phyloP scores from a whole-genome alignment of 2,113 vertebrate species.

The Paralichthys olivaceus region DNA sequence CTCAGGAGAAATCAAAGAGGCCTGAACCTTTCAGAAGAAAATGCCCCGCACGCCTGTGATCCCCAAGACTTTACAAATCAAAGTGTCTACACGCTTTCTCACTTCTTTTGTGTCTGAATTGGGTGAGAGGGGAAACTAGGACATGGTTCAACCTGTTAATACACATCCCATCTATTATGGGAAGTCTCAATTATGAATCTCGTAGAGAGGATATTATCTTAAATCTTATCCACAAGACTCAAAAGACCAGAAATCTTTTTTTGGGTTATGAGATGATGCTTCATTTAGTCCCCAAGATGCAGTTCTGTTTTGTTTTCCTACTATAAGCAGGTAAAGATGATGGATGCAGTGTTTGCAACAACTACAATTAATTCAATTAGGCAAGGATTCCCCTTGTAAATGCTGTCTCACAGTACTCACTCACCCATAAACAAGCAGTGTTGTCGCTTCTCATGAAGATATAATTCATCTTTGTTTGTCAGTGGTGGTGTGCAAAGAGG shows the following conservation, averaged over 20 bases:
- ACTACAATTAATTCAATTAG: slow-evolving; percentile 41
- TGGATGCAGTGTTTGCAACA: slow-evolving; percentile 8
- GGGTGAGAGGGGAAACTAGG: slow-evolving; percentile 66
- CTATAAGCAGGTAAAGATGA: slow-evolving; percentile 47
- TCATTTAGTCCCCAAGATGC: slow-evolving; percentile 57
- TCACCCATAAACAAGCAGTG: slow-evolving; percentile 24
- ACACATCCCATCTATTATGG: slow-evolving; percentile 69
- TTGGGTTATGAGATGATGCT: slow-evolving; percentile 61
- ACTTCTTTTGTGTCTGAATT: slow-evolving; percentile 68
- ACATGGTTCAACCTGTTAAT: slow-evolving; percentile 72
- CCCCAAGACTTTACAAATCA: slow-evolving; percentile 74
- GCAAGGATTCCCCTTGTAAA: slow-evolving; percentile 34
- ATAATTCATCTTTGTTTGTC: slow-evolving; percentile 46
- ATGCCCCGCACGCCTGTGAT: slow-evolving; percentile 67
- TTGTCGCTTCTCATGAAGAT: slow-evolving; percentile 32
- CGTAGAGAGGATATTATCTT: slow-evolving; percentile 52
- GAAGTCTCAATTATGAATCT: slow-evolving; percentile 67
- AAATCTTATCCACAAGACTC: slow-evolving; percentile 56
- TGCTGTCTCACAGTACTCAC: slow-evolving; percentile 12
- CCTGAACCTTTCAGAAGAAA: slow-evolving; percentile 69
- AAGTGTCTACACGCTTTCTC: slow-evolving; percentile 60
- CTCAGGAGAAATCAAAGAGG: slow-evolving; percentile 74
- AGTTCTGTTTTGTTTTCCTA: slow-evolving; percentile 39
- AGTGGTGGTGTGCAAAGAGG: neutral
- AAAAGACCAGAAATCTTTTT: slow-evolving; percentile 59